Percentiles rank a stretch among this genome's conserved stretches.
Conservation (phyloP, 2,797 vertebrate genomes). For the Nannoperca australis region DNA sequence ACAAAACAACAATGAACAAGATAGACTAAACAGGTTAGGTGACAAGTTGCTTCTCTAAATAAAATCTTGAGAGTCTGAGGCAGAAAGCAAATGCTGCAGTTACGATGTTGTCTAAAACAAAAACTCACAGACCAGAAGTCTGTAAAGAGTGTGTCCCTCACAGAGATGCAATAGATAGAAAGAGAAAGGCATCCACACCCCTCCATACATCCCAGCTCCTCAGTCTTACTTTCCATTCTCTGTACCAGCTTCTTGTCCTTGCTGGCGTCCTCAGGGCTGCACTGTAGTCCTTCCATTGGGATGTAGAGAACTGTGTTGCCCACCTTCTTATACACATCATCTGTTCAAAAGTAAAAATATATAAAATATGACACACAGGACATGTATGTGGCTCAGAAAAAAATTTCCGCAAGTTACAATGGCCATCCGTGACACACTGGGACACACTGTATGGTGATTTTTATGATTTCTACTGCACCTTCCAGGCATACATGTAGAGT, state of each 20-base stretch:
- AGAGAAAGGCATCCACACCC: neutral
- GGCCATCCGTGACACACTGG: neutral
- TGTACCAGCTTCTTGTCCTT: slow-evolving; percentile 89
- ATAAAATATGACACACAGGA: neutral
- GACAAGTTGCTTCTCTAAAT: neutral
- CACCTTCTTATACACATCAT: slow-evolving; percentile 83
- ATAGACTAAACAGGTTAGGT: neutral
- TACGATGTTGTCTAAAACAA: neutral
- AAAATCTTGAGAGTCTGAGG: neutral
- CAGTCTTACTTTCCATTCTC: slow-evolving; percentile 90
- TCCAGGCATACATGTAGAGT: too few relatives aligned
- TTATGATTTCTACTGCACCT: neutral
- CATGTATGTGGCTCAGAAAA: neutral
- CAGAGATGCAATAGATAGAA: neutral
- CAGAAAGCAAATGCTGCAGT: neutral
- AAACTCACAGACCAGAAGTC: slow-evolving; percentile 5
- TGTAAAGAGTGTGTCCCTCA: slow-evolving; percentile 2
- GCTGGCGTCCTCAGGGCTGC: slow-evolving; percentile 77
- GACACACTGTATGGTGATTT: neutral
- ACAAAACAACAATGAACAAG: neutral
- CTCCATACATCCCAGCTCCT: neutral
- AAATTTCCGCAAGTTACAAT: neutral
- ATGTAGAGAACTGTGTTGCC: slow-evolving; percentile 90
- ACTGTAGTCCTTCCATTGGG: slow-evolving; percentile 85
- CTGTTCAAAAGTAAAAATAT: slow-evolving; percentile 68